These are phyloP conservation scores for Agapornis roseicollis DNA, from an alignment of 2,113 vertebrate genomes.

Conservation along the genomic window DNA sequence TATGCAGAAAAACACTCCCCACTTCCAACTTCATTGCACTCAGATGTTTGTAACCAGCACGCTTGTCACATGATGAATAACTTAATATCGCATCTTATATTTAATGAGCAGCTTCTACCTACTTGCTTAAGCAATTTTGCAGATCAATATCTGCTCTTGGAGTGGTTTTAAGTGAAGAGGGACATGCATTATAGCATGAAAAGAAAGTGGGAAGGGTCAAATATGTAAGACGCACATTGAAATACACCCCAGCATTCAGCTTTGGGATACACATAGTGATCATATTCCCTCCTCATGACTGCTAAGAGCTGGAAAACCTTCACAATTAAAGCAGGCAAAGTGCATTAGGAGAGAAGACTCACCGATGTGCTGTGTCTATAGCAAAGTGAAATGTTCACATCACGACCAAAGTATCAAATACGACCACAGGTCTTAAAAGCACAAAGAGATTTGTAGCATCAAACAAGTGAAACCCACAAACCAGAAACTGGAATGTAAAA, in stretches of 20 bases:
- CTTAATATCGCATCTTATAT: background rate
- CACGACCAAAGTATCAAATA: background rate
- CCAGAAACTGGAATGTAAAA: constrained; percentile 7
- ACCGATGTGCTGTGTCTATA: background rate
- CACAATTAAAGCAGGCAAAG: background rate
- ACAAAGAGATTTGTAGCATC: background rate
- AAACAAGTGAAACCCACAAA: background rate
- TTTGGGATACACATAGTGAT: background rate
- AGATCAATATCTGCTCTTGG: background rate
- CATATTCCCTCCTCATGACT: background rate
- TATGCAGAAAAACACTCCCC: background rate
- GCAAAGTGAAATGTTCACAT: background rate
- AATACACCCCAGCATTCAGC: background rate
- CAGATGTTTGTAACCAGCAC: background rate
- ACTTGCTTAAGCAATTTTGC: background rate
- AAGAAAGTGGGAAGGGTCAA: background rate
- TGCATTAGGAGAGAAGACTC: background rate
- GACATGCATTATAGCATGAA: background rate
- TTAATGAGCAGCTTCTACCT: background rate
- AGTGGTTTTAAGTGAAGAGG: background rate
- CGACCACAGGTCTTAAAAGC: background rate
- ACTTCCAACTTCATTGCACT: background rate
- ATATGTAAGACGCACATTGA: background rate
- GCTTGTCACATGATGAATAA: background rate
- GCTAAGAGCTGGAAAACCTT: background rate